phyloP scores from a whole-genome alignment of 1,140 invertebrate species.

The Formica selysi region DNA sequence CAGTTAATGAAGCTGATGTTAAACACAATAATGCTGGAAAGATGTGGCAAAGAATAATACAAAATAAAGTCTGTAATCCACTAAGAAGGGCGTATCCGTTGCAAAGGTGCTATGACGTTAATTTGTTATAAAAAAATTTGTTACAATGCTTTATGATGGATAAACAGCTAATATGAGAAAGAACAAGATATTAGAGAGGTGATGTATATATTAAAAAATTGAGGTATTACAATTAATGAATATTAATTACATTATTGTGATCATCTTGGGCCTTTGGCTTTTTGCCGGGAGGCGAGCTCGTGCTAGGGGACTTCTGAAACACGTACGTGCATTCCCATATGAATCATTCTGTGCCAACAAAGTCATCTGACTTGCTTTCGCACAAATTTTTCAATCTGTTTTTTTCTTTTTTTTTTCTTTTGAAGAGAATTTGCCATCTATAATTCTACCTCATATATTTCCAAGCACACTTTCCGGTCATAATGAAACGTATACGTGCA shows the following conservation, averaged over 20 bases:
- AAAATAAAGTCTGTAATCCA: slow-evolving; percentile 67
- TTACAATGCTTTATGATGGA: slow-evolving; percentile 76
- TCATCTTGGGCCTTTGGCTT: slow-evolving; percentile 85
- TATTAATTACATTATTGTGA: slow-evolving; percentile 86
- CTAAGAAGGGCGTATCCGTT: slow-evolving; percentile 65
- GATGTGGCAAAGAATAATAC: slow-evolving; percentile 52
- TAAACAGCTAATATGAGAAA: slow-evolving; percentile 78
- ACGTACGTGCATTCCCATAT: slow-evolving; percentile 84
- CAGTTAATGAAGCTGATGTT: slow-evolving; percentile 76
- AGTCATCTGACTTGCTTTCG: slow-evolving; percentile 60
- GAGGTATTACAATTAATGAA: slow-evolving; percentile 83
- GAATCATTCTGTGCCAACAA: slow-evolving; percentile 76
- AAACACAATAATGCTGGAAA: slow-evolving; percentile 57
- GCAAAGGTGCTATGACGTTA: slow-evolving; percentile 67
- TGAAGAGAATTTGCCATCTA: not conserved
- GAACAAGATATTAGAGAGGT: slow-evolving; percentile 74
- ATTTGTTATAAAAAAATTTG: slow-evolving; percentile 72
- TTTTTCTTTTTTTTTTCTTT: not conserved
- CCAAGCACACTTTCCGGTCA: slow-evolving; percentile 42
- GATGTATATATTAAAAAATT: slow-evolving; percentile 75
- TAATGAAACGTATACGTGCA: slow-evolving; percentile 39
- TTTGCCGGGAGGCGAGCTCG: slow-evolving; percentile 84
- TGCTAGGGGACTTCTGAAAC: slow-evolving; percentile 85
- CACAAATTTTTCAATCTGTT: slow-evolving; percentile 51
- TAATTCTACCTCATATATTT: slow-evolving; percentile 50